Conservation (phyloP, 2,113 vertebrate species). For the rabbit (Oryctolagus cuniculus) region mOryCun1.1 NC_091448.1:49417001-49417500, state of each 20-base stretch:
- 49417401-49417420: slow-evolving; percentile 12
- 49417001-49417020: neutral
- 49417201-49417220: slow-evolving; percentile 90
- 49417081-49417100: slow-evolving; percentile 96
- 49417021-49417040: slow-evolving; percentile 38
- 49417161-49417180: slow-evolving; percentile 93
- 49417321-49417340: slow-evolving; percentile 14
- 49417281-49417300: neutral
- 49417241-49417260: neutral
- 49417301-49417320: slow-evolving; percentile 3
- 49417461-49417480: neutral
- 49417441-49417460: neutral
- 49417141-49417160: slow-evolving; percentile 98
- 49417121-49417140: slow-evolving; percentile 95
- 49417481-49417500: neutral
- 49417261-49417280: neutral
- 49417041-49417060: neutral
- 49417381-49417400: neutral
- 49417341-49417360: neutral
- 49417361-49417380: neutral
- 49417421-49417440: neutral
- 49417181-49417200: slow-evolving; percentile 94
- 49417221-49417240: neutral
- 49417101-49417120: slow-evolving; percentile 93
- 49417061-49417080: neutral